Base-by-base conservation (phyloP, 2,113 vertebrate genomes). In the Chlorodrepanis virens region DNA sequence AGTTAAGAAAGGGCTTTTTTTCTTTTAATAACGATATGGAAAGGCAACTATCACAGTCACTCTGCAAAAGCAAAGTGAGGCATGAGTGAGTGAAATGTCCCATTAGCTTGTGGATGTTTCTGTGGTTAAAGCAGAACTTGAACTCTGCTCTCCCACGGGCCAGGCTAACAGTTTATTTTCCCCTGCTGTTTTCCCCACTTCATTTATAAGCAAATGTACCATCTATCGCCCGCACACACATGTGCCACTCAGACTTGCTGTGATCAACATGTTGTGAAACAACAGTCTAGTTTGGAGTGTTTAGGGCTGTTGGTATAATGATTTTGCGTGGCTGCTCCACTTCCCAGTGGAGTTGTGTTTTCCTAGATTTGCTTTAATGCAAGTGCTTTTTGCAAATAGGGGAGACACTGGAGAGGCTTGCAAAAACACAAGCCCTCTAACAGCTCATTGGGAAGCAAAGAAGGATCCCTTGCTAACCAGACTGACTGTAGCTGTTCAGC, bases 161-260 rank as follows among this genome's bases (percentile, higher is more conserved):
- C 56, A 40, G 12, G 29, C 50, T 80, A 91, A 67, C 54, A 85
- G 42, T 52, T 77, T 83, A 74, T 92, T 94, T 87, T 89, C 59
- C 74, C 47, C 29, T 28, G 61, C 78, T 5, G 0, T 90, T 94
- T 86, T 92, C 28, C 83, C 84, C 71, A 88, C 89, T 83, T 95
- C 84, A 85, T 96, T 94, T 96, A 67, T 87, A 95, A 94, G 71
- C 78, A 90, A 87, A 88, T 93, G 93, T 91, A 76, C 77, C 83
- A 78, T 94, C 44, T 42, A 68, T 84, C 6, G 83, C 49, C 53
- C 8, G 15, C 77, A 76, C 91, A 82, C 4, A 27, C 72, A 90
- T 86, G 91, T 71, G 65, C 42, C 85, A 83, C 88, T 94, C 90
- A 80, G 63, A 40, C 67, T 93, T 67, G 72, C 85, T 94, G 92